Evolutionary conservation across 2,113 vertebrate species (phyloP).

Genomic region (Dromaius novaehollandiae): DNA sequence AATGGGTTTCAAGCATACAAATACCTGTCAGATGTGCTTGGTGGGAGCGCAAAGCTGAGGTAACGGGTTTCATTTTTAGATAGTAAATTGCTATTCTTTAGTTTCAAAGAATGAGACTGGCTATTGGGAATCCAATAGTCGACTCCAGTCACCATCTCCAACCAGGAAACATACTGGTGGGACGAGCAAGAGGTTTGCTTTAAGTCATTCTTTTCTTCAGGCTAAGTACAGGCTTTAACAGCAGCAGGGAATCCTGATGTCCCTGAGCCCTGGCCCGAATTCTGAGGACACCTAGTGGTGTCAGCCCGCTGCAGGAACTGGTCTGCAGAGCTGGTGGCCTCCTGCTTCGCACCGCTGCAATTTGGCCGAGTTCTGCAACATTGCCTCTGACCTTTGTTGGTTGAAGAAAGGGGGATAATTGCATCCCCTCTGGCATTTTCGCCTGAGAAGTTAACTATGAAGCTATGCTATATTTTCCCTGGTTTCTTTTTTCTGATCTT

Average conservation of each 20-base stretch:
- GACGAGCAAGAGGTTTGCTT: not conserved
- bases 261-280: not conserved
- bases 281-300: conserved; percentile 60
- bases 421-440: not conserved
- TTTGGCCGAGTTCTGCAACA: not conserved
- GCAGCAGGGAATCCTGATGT: not conserved
- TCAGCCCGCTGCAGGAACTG: not conserved
- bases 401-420: not conserved
- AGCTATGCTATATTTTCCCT: not conserved
- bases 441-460: not conserved
- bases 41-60: not conserved
- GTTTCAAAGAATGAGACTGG: not conserved
- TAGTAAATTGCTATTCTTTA: not conserved
- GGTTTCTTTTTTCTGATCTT: not conserved
- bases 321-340: not conserved
- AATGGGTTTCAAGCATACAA: not conserved
- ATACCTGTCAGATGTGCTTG: not conserved
- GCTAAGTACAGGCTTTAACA: not conserved
- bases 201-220: not conserved
- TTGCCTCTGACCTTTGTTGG: not conserved
- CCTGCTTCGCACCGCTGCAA: not conserved
- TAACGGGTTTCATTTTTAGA: not conserved
- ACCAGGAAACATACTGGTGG: not conserved
- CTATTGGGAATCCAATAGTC: not conserved
- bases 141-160: not conserved